Evolutionary conservation across 2,113 vertebrate genomes (phyloP), one percentile per base, ranked within the genome.

Genomic region (Toxostoma redivivum): DNA sequence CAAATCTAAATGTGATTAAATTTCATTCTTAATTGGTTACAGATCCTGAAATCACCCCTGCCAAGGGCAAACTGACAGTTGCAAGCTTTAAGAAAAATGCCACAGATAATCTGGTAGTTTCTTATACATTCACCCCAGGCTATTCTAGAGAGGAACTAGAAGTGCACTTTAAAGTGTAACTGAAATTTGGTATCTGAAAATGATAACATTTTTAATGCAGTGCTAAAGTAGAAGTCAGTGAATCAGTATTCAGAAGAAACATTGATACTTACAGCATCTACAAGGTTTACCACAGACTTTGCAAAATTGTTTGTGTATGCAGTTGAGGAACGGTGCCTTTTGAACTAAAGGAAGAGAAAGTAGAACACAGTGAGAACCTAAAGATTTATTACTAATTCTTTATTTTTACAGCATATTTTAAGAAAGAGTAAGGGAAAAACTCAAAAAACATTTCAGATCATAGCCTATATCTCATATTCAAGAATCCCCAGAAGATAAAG

Each of bases 271-370:
- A 99, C 99, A 96, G 98, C 98, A 97, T 99, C 99, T 93, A 99
- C 99, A 87, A 99, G 97, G 96, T 99, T 99, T 96, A 99, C 99
- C 96, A 99, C 99, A 51, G 99, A 99, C 95, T 99, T 99, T 22
- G 99, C 99, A 95, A 99, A 99, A 95, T 99, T 99, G 95, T 97
- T 98, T 14, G 98, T 98, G 81, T 99, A 98, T 64, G 91, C 93
- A 51, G 96, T 97, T 94, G 97, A 98, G 69, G 97, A 98, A 31
- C 98, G 98, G 48, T 99, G 98, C 88, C 98, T 98, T 98, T 98
- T 99, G 95, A 98, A 99, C 99, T 99, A 96, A 57, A 92, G 91
- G 35, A 87, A 95, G 48, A 93, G 76, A 69, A 95, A 88, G 87
- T 67, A 88, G 77, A 94, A 89, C 53, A 88, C 31, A 78, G 71